These are phyloP conservation scores for Lanius collurio DNA, from an alignment of 2,113 vertebrate genomes.

Conservation along the genomic window DNA sequence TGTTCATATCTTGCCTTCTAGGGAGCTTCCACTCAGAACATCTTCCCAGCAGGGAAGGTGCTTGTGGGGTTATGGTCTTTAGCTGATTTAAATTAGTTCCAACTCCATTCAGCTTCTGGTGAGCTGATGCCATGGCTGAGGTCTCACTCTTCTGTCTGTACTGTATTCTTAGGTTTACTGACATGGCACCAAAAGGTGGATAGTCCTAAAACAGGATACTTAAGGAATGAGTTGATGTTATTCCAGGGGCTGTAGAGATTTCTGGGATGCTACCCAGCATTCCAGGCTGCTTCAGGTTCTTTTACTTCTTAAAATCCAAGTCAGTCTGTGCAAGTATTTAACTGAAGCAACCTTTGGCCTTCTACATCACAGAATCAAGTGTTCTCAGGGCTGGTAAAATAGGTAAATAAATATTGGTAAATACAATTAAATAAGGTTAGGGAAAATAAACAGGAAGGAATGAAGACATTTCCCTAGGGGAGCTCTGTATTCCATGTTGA, in stretches of 20 bases:
- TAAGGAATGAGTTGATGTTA: not conserved
- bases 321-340: not conserved
- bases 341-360: not conserved
- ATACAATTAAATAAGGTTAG: not conserved
- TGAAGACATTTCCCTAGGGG: not conserved
- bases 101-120: not conserved
- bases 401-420: not conserved
- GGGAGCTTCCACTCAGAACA: not conserved
- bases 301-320: not conserved
- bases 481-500: not conserved
- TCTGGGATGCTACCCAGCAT: not conserved
- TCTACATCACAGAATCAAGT: rapidly evolving
- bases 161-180: not conserved
- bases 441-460: not conserved
- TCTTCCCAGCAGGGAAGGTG: not conserved
- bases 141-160: not conserved
- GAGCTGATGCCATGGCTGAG: not conserved
- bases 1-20: not conserved
- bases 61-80: not conserved
- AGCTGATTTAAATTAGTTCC: not conserved
- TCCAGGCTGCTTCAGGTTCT: not conserved
- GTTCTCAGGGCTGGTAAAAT: not conserved
- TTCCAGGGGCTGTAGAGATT: not conserved
- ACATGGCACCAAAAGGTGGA: not conserved
- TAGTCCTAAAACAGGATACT: not conserved